Evolutionary conservation across 2,888 invertebrate species (phyloP).

Genomic region (Cantharis rufa): DNA sequence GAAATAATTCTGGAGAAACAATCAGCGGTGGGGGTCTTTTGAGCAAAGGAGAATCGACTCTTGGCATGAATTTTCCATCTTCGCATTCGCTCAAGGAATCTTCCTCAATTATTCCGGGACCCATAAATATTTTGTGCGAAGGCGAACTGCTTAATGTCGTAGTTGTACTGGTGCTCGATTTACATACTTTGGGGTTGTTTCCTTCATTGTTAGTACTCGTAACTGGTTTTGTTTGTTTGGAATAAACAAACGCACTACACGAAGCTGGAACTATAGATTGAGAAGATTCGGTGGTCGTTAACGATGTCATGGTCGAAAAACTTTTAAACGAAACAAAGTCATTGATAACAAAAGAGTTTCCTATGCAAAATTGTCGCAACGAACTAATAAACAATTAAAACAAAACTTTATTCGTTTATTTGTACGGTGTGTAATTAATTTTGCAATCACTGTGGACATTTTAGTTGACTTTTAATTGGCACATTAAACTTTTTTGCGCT

Average conservation of each 20-base stretch:
- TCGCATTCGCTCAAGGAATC: slow-evolving; percentile 7
- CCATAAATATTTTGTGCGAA: slow-evolving; percentile 35
- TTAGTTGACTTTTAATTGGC: background rate
- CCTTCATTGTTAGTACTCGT: background rate
- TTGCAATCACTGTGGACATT: background rate
- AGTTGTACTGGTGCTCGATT: background rate
- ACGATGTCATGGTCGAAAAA: background rate
- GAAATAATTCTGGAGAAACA: slow-evolving; percentile 29
- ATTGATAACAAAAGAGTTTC: background rate
- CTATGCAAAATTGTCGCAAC: background rate
- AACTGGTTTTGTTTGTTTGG: background rate
- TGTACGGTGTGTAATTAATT: background rate
- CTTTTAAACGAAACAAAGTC: background rate
- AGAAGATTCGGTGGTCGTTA: background rate
- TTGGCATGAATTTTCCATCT: slow-evolving; percentile 24
- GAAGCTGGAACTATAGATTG: background rate
- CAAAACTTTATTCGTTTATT: background rate
- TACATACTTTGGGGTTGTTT: background rate
- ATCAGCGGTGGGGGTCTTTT: slow-evolving; percentile 23
- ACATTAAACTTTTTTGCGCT: background rate
- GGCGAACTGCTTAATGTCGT: background rate
- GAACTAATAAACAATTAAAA: background rate
- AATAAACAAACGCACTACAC: background rate
- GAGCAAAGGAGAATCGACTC: slow-evolving; percentile 36
- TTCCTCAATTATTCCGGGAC: slow-evolving; percentile 38